Evolutionary conservation across 2,797 vertebrate species (phyloP), one percentile per base, ranked within the genome.

Genomic region (Prionace glauca): DNA sequence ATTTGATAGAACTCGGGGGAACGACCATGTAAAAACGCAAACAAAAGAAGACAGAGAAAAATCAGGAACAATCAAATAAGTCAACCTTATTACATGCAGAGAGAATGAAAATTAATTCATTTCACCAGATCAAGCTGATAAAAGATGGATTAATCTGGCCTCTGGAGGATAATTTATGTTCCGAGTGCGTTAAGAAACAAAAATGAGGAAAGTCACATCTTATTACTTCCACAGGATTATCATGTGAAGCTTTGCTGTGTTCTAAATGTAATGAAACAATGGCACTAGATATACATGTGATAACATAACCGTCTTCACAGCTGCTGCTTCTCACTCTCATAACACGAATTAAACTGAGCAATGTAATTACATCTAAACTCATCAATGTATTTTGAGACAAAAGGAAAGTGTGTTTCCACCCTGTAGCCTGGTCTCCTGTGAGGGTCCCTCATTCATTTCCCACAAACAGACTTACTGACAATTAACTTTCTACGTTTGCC

Each of bases 171-270:
- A 74, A 95, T 95, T 95, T 95, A 77, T 95, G 93, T 95, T 95
- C 50, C 67, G 77, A 95, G 93, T 77, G 93, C 50, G 29, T 95
- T 77, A 32, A 77, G 71, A 95, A 95, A 95, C 93, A 95, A 95
- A 74, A 79, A 95, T 77, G 93, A 77, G 93, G 74, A 56, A 77
- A 95, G 93, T 95, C 93, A 56, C 71, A 74, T 95, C 93, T 95
- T 56, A 95, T 95, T 95, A 95, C 93, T 95, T 95, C 71, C 93
- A 95, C 45, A 16, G 93, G 93, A 95, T 95, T 95, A 95, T 95
- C 72, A 95, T 32, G 93, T 74, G 77, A 95, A 77, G 93, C 26
- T 32, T 77, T 95, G 45, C 29, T 2, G 41, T 50, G 69, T 94
- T 56, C 32, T 12, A 50, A 45, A 12, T 60, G 71, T 26, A 95